Conservation (phyloP, 2,888 invertebrate genomes). For the Dryobotodes eremita region DNA sequence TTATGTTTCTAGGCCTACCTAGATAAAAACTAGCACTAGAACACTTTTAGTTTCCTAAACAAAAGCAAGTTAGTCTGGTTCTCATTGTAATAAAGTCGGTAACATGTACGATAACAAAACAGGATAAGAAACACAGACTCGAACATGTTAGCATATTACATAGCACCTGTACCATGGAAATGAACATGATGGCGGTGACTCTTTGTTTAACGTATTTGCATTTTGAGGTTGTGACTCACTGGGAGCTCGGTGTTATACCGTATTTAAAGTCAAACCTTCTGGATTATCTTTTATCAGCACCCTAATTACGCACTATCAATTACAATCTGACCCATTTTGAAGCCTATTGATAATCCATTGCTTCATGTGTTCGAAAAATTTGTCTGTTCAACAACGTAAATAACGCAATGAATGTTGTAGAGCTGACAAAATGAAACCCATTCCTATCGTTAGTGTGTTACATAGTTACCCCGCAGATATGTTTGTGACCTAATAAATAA, state of each 20-base stretch:
- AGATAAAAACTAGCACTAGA: slow-evolving; percentile 39
- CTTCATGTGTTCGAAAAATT: no score
- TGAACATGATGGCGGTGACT: neutral
- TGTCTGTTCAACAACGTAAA: no score
- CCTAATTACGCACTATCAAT: no score
- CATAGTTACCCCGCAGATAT: no score
- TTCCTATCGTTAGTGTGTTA: no score
- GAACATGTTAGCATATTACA: slow-evolving; percentile 20
- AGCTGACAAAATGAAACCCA: no score
- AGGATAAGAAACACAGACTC: slow-evolving; percentile 40
- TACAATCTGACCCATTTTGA: no score
- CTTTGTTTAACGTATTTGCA: slow-evolving; percentile 28
- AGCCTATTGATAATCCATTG: no score
- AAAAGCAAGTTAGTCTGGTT: slow-evolving; percentile 49
- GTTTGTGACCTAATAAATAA: neutral
- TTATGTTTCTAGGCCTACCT: slow-evolving; percentile 10
- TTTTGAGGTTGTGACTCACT: neutral
- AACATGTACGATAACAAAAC: slow-evolving; percentile 31
- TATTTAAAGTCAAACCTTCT: neutral
- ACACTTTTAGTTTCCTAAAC: slow-evolving; percentile 43
- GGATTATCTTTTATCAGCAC: no score
- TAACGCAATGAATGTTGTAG: no score
- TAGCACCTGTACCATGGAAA: neutral
- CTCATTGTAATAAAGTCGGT: slow-evolving; percentile 35
- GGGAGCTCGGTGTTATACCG: neutral